Evolutionary conservation across 2,888 invertebrate species (phyloP), one percentile per base, ranked within the genome.

Genomic region (Vandiemenella viatica): DNA sequence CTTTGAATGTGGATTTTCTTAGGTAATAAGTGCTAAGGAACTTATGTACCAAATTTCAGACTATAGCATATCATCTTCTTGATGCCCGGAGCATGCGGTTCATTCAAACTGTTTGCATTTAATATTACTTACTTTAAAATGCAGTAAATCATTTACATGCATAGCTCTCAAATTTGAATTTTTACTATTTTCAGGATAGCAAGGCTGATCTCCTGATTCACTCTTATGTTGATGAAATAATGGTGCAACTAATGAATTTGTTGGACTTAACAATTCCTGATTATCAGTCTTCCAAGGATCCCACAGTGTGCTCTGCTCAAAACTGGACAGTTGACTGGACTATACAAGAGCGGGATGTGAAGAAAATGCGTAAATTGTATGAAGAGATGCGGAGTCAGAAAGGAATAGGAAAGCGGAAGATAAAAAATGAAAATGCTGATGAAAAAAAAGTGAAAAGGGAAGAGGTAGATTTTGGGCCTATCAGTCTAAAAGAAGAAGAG

Each of bases 141-240:
- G n/a, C n/a, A n/a, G n/a, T n/a, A n/a, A n/a, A n/a, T n/a, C n/a
- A n/a, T n/a, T n/a, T n/a, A n/a, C n/a, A n/a, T n/a, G n/a, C n/a
- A n/a, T n/a, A n/a, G n/a, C n/a, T n/a, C n/a, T n/a, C n/a, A n/a
- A n/a, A n/a, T n/a, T n/a, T n/a, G n/a, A n/a, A n/a, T n/a, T n/a
- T n/a, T n/a, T n/a, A n/a, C n/a, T 42, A 40, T 16, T 73, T 74
- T 40, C 62, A 89, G 88, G 91, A 95, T 62, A 86, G 86, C 62
- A 88, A 90, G 68, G 87, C 92, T 19, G 85, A 92, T 65, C 67
- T 96, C 50, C 74, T 86, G 43, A 90, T 96, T 55, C 83, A 90
- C 61, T 77, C 83, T 15, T 93, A 89, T 67, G 88, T 93, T 1
- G 95, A 96, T 65, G 79, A 80, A 49, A 77, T 95, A 43, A 69